Conservation (phyloP, 2,113 vertebrate genomes). For the Xenopus borealis region DNA sequence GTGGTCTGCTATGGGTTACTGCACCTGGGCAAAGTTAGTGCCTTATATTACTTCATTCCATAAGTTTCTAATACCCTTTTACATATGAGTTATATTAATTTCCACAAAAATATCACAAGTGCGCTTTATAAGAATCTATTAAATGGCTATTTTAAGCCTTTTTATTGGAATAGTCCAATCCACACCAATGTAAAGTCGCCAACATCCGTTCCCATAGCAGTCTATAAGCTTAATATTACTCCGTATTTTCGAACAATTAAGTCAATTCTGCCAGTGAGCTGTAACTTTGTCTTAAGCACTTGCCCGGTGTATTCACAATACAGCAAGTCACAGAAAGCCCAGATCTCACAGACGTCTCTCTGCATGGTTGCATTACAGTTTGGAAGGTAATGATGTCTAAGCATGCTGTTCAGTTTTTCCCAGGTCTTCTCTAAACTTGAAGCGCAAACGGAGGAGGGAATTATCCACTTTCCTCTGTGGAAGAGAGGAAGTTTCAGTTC, state of each 20-base stretch:
- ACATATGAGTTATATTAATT: too few relatives aligned
- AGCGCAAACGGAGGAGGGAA: constrained; percentile 68
- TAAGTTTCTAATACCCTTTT: too few relatives aligned
- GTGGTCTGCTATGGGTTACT: too few relatives aligned
- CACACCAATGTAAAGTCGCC: background rate
- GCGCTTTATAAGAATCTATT: too few relatives aligned
- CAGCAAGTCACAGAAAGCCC: constrained; percentile 88
- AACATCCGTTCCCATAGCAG: background rate
- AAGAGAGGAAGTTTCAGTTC: constrained; percentile 69
- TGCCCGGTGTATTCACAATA: constrained; percentile 80
- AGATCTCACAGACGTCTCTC: constrained; percentile 77
- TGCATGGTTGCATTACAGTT: constrained; percentile 88
- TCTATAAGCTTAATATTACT: constrained; percentile 72
- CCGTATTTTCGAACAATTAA: constrained; percentile 75
- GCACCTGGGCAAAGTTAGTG: too few relatives aligned
- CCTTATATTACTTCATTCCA: too few relatives aligned
- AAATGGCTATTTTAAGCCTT: too few relatives aligned
- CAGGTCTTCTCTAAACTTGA: constrained; percentile 79
- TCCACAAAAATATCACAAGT: too few relatives aligned
- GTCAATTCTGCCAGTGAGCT: constrained; percentile 73
- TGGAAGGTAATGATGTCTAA: constrained; percentile 68
- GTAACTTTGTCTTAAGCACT: constrained; percentile 74
- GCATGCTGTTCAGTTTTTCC: constrained; percentile 66
- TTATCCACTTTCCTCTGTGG: constrained; percentile 84
- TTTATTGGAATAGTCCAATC: too few relatives aligned